Evolutionary conservation across 2,888 invertebrate genomes (phyloP).

Genomic region (Dexiosoma caninum): DNA sequence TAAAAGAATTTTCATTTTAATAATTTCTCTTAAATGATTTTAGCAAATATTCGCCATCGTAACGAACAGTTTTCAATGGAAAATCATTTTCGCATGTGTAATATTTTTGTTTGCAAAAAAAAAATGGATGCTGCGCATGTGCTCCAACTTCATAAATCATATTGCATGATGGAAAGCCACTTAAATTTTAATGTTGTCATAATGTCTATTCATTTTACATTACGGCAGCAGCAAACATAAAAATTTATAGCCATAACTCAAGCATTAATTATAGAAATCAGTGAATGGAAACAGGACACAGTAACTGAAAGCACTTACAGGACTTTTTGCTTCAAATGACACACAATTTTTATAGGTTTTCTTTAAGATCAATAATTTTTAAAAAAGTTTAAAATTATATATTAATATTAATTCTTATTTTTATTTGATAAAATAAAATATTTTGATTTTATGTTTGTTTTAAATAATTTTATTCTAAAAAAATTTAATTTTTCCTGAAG

Average conservation of each 20-base stretch:
- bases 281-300: neutral
- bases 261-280: neutral
- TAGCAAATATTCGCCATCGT: neutral
- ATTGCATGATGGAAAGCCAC: conserved; percentile 54
- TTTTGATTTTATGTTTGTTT: too few species aligned
- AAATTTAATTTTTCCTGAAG: too few species aligned
- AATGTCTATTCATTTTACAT: conserved; percentile 45
- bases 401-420: too few species aligned
- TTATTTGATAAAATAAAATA: too few species aligned
- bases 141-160: conserved; percentile 51
- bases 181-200: conserved; percentile 60
- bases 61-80: neutral
- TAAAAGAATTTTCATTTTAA: neutral
- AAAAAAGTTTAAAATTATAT: too few species aligned
- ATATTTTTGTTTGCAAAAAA: neutral
- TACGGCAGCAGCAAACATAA: neutral
- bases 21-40: neutral
- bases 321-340: neutral
- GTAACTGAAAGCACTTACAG: neutral
- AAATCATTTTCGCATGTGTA: neutral
- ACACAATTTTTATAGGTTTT: too few species aligned
- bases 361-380: too few species aligned
- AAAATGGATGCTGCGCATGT: conserved; percentile 25
- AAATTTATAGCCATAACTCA: neutral
- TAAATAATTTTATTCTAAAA: too few species aligned